Base-by-base conservation (phyloP, 2,113 vertebrate genomes). In the Gobius niger region DNA sequence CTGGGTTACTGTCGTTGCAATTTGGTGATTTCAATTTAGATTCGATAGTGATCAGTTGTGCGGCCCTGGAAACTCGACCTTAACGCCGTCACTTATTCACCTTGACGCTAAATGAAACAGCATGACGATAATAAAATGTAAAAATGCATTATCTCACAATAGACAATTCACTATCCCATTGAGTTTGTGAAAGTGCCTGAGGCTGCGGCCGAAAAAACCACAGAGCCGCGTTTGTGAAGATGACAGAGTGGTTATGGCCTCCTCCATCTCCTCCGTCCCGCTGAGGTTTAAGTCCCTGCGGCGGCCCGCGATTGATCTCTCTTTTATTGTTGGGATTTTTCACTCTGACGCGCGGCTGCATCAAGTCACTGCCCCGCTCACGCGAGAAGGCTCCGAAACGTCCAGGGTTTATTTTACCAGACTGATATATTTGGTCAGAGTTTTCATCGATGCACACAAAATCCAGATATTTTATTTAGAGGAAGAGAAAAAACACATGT, bases 241-340 rank as follows among this genome's bases (percentile, higher is more conserved):
- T 84, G 84, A 86, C 71, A 15, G 70, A 76, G 75, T 74, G 79
- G 81, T 76, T 53, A 49, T 44, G 73, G 73, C 81, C 65, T 75
- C 77, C 64, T 77, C 72, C 73, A 77, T 86, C 81, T 72, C 70
- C 77, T 75, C n/a, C 56, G 53, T 52, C 76, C 72, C 80, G 42
- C 67, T 83, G 82, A 85, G 73, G 78, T 76, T 70, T 59, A 41
- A 86, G 78, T 18, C 68, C 82, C 91, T 0, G 13, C 67, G 88
- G 89, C 63, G 42, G 62, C 63, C 44, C 53, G 65, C 63, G 81
- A 92, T 92, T 90, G 90, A 92, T 90, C 89, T 85, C 53, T 73
- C 65, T 85, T 83, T 88, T 86, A 91, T 89, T 92, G 85, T 91
- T 86, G 87, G 84, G 85, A 81, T 88, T 86, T 82, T 76, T 88